phyloP scores from a whole-genome alignment of 2,888 invertebrate genomes.

The Romanomermis culicivorax region DNA sequence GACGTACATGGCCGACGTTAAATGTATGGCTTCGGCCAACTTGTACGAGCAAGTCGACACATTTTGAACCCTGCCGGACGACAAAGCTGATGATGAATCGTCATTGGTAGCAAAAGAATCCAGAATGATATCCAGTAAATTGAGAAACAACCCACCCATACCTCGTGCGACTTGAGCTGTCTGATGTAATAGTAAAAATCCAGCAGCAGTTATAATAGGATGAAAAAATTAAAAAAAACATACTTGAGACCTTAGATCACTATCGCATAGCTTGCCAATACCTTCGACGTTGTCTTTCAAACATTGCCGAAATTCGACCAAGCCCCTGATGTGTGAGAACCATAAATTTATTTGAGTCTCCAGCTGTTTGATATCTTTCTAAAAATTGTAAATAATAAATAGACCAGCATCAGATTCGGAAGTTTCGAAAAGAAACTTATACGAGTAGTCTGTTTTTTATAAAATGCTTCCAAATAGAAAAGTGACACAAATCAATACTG shows the following conservation, averaged over 20 bases:
- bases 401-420: too few species aligned
- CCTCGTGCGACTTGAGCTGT: neutral
- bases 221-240: too few species aligned
- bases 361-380: neutral
- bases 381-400: too few species aligned
- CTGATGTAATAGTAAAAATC: too few species aligned
- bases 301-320: neutral
- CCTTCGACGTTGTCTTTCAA: neutral
- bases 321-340: neutral
- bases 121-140: neutral
- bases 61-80: neutral
- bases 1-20: neutral
- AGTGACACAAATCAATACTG: too few species aligned
- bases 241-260: too few species aligned
- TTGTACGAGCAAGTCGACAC: neutral
- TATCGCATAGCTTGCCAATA: neutral
- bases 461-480: too few species aligned
- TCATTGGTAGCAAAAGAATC: neutral
- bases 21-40: neutral
- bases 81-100: too few species aligned
- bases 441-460: too few species aligned
- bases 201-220: too few species aligned
- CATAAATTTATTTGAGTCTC: neutral
- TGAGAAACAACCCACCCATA: neutral
- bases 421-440: too few species aligned